Conservation (phyloP, 1,140 invertebrate genomes). For the Hermetia illucens region DNA sequence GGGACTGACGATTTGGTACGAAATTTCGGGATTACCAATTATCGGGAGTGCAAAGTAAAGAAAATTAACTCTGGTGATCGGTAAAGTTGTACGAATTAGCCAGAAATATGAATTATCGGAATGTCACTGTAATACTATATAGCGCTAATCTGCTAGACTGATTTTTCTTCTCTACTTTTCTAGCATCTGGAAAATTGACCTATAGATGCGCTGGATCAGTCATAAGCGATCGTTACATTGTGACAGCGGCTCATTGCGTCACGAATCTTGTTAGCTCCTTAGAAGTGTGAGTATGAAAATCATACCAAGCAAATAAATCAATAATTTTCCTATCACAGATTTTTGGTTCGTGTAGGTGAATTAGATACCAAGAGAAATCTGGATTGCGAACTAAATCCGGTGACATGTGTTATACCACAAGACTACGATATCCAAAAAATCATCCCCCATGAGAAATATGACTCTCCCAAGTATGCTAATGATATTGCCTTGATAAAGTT, state of each 20-base stretch:
- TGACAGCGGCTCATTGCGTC: constrained; percentile 56
- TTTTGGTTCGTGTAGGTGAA: constrained; percentile 42
- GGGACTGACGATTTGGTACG: no score
- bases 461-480: constrained; percentile 42
- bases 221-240: constrained; percentile 40
- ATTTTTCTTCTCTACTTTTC: no score
- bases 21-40: no score
- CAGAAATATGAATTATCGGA: no score
- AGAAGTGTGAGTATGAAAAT: constrained; percentile 30
- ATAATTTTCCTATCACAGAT: constrained; percentile 22
- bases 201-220: constrained; percentile 49
- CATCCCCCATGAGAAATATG: constrained; percentile 38
- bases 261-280: constrained; percentile 30
- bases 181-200: constrained; percentile 32
- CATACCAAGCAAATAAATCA: constrained; percentile 4
- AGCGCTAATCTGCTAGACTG: no score
- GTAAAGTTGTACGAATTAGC: no score
- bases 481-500: constrained; percentile 48
- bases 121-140: no score
- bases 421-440: constrained; percentile 34
- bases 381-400: constrained; percentile 36
- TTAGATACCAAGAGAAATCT: constrained; percentile 34
- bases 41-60: no score
- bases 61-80: no score
- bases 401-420: constrained; percentile 40